phyloP scores from a whole-genome alignment of 2,113 vertebrate genomes.

The Tragelaphus strepsiceros region DNA sequence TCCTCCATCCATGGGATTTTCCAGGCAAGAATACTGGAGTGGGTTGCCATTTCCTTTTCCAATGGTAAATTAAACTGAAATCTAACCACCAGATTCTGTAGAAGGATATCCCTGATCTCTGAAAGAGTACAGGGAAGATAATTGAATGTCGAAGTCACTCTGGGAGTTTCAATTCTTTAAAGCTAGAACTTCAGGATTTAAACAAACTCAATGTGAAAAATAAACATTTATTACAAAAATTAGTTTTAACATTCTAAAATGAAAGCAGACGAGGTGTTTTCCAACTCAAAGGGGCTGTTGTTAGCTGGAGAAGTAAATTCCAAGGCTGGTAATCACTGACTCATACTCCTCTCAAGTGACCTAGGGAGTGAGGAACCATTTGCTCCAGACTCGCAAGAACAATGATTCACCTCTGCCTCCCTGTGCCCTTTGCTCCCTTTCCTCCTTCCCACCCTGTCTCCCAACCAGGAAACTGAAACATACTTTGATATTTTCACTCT shows the following conservation, averaged over 20 bases:
- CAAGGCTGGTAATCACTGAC: not conserved
- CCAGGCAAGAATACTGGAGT: not conserved
- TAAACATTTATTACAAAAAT: conserved; percentile 62
- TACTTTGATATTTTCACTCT: not conserved
- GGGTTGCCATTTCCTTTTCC: not conserved
- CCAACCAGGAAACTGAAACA: not conserved
- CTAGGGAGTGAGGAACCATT: not conserved
- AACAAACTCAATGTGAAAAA: conserved; percentile 46
- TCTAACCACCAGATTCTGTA: not conserved
- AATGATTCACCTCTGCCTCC: not conserved
- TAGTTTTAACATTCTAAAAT: conserved; percentile 11
- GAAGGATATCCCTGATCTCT: not conserved
- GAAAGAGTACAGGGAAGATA: not conserved
- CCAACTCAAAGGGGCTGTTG: not conserved
- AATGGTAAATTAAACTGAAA: not conserved
- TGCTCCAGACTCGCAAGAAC: not conserved
- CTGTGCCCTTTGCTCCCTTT: not conserved
- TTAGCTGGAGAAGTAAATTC: not conserved
- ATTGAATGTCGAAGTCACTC: not conserved
- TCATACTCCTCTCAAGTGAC: not conserved
- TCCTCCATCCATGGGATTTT: not conserved
- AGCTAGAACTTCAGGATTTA: not conserved
- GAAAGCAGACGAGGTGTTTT: conserved; percentile 26
- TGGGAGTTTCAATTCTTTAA: not conserved
- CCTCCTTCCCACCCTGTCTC: not conserved